Conservation (phyloP, 2,113 vertebrate species). For the Microcebus ravelobensis region DNA sequence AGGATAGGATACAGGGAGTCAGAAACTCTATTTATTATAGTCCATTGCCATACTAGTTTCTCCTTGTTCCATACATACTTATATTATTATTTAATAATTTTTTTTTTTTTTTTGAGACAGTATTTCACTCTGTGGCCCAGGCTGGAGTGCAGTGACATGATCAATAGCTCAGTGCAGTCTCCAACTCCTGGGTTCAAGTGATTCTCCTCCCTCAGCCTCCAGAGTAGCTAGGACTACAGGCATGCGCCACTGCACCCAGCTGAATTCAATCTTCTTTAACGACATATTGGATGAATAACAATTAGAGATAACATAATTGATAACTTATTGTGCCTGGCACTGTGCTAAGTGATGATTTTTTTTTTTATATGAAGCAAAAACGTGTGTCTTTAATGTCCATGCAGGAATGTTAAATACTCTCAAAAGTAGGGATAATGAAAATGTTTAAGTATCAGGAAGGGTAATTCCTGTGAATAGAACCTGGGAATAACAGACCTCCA, state of each 20-base stretch:
- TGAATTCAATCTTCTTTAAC: not conserved
- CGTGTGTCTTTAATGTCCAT: not conserved
- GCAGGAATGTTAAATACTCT: not conserved
- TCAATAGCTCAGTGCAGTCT: too few relatives aligned
- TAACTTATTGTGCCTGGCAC: not conserved
- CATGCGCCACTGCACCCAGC: too few relatives aligned
- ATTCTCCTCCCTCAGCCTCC: too few relatives aligned
- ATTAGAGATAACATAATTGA: not conserved
- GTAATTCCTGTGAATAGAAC: not conserved
- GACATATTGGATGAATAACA: not conserved
- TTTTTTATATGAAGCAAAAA: conserved; percentile 22
- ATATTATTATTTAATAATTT: not conserved
- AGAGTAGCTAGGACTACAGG: too few relatives aligned
- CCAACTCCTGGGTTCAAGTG: too few relatives aligned
- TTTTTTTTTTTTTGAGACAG: too few relatives aligned
- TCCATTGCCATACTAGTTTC: not conserved
- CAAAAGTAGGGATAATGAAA: not conserved
- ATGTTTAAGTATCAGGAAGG: not conserved
- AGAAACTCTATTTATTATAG: not conserved
- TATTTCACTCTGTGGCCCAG: too few relatives aligned
- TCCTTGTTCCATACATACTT: not conserved
- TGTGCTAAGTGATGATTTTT: not conserved
- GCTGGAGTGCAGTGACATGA: too few relatives aligned
- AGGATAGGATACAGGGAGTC: not conserved
- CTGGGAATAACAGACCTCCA: not conserved